Base-by-base conservation (phyloP, 2,113 vertebrate genomes). In the Notiomystis cincta region DNA sequence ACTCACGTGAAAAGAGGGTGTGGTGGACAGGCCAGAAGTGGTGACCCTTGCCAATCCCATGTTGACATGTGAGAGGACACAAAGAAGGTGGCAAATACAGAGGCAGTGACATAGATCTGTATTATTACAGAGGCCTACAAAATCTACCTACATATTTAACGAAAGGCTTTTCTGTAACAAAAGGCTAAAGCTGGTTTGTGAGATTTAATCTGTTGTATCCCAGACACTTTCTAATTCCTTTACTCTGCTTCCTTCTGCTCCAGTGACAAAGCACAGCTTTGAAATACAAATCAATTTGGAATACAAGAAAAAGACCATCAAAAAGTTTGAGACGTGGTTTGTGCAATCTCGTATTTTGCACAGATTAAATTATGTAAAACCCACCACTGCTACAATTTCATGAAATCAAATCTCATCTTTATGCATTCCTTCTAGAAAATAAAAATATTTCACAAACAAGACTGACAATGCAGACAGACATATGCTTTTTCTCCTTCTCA, bases 241-340 rank as follows among this genome's bases (percentile, higher is more conserved):
- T 86, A 62, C 38, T 73, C 54, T 8, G 15, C 61, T 70, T 90
- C 80, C 61, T 88, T 93, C 90, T 87, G 71, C 44, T 40, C 48
- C 84, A 87, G 82, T 4, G 14, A 84, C 61, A 60, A 57, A 62
- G 17, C n/a, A 48, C 12, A 85, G 35, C 78, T 92, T 82, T 50
- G 53, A 88, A 96, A 81, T 62, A 96, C 83, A 89, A 81, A 91
- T 53, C 20, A 53, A 89, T 93, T n/a, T 78, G 47, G 45, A 70
- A 82, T 44, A 82, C 18, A 56, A 11, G 38, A 87, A 94, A 89
- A 83, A 81, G 21, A 5, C 16, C 19, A 38, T 33, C 33, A 61
- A 79, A 91, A 80, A 42, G 13, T 21, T 11, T 30, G 73, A 79
- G 56, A 87, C 0, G 1, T 45, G 51, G 56, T 50, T 66, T 65